These are phyloP conservation scores for Sitobion miscanthi DNA, from an alignment of 1,140 invertebrate genomes.

Conservation along the genomic window DNA sequence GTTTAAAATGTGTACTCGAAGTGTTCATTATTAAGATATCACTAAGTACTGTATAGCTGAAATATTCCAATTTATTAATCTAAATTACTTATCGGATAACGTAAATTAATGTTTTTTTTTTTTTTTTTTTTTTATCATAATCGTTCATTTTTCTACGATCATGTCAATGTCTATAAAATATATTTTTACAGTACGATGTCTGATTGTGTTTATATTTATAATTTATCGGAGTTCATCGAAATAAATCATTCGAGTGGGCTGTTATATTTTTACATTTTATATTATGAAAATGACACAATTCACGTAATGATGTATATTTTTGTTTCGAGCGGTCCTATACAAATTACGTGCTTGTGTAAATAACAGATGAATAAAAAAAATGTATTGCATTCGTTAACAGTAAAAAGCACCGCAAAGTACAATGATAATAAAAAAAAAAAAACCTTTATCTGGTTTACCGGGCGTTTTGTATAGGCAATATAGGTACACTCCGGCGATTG, in stretches of 20 bases:
- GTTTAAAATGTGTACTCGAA: too few relatives aligned
- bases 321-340: background rate
- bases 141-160: too few relatives aligned
- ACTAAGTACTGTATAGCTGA: background rate
- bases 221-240: background rate
- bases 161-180: background rate
- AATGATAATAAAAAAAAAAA: background rate
- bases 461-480: constrained; percentile 44
- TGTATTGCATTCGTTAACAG: background rate
- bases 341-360: background rate
- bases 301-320: background rate
- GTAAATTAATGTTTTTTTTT: too few relatives aligned
- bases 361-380: background rate
- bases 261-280: background rate
- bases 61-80: background rate
- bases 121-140: too few relatives aligned
- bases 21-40: background rate
- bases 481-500: background rate
- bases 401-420: background rate
- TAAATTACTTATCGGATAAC: too few relatives aligned
- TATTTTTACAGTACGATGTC: background rate
- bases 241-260: background rate
- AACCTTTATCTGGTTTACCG: background rate
- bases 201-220: background rate
- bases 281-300: background rate